phyloP scores from a whole-genome alignment of 2,797 vertebrate genomes.

The Sebastiscus albofasciatus region DNA sequence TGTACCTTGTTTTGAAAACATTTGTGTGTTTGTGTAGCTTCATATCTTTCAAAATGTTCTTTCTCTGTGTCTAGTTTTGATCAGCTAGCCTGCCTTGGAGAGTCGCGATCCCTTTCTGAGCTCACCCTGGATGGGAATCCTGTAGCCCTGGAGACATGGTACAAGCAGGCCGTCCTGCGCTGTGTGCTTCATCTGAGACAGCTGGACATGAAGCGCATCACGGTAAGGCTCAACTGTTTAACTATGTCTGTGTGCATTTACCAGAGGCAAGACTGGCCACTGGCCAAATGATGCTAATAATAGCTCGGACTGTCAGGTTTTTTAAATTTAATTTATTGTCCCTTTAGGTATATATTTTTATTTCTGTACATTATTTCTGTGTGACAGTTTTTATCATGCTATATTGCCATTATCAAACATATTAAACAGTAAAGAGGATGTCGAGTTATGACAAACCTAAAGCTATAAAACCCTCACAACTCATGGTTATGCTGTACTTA shows the following conservation, averaged over 20 bases:
- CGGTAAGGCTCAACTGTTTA: slow-evolving; percentile 83
- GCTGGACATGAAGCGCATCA: slow-evolving; percentile 99
- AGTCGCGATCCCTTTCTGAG: slow-evolving; percentile 91
- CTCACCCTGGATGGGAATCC: slow-evolving; percentile 99
- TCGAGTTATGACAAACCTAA: background rate
- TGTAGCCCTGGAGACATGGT: slow-evolving; percentile 99
- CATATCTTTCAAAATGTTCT: background rate
- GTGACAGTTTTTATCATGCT: background rate
- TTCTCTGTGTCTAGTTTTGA: slow-evolving; percentile 85
- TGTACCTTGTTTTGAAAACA: background rate
- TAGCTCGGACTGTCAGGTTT: background rate
- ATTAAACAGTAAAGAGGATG: background rate
- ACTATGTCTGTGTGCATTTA: background rate
- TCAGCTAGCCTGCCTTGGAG: slow-evolving; percentile 92
- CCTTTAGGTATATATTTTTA: background rate
- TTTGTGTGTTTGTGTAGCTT: slow-evolving; percentile 11
- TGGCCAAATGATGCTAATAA: background rate
- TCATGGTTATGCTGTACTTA: background rate
- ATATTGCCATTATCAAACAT: background rate
- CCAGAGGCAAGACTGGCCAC: background rate
- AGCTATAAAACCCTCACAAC: background rate
- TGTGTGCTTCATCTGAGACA: slow-evolving; percentile 97
- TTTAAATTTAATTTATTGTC: background rate
- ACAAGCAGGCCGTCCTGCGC: slow-evolving; percentile 95
- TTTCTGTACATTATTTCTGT: background rate